phyloP scores from a whole-genome alignment of 64 coral and sea anemone species.

The Actinia tenebrosa region DNA sequence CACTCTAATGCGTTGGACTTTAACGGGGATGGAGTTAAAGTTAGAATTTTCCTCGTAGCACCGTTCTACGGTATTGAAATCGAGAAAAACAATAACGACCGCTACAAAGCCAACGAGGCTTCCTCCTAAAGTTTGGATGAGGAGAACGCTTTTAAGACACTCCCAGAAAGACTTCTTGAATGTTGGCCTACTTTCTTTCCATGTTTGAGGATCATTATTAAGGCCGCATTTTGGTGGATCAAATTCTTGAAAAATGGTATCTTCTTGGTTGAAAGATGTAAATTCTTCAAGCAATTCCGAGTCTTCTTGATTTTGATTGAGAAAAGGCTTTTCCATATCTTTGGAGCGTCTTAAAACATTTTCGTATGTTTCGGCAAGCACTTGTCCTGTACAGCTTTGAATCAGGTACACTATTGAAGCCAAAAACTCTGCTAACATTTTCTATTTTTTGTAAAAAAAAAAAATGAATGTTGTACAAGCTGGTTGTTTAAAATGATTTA shows the following conservation, averaged over 20 bases:
- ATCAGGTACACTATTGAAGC: too few species aligned
- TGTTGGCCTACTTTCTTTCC: neutral
- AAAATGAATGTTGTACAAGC: too few species aligned
- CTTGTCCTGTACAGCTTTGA: too few species aligned
- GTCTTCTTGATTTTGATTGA: neutral
- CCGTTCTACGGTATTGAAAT: conserved; percentile 60
- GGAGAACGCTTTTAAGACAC: conserved; percentile 5
- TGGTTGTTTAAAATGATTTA: too few species aligned
- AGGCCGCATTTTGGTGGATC: conserved; percentile 9
- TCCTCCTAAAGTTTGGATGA: conserved; percentile 33
- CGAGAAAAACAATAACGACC: conserved; percentile 39
- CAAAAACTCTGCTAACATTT: too few species aligned
- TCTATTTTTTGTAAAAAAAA: too few species aligned
- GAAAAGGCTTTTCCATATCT: neutral
- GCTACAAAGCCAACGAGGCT: conserved; percentile 25
- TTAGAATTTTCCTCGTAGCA: conserved; percentile 43
- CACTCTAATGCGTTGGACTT: conserved; percentile 44
- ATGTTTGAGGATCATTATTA: neutral
- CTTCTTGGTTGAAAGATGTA: conserved; percentile 35
- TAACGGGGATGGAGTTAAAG: conserved; percentile 42
- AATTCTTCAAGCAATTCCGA: conserved; percentile 34
- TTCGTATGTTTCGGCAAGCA: too few species aligned
- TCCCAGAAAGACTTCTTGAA: conserved; percentile 9
- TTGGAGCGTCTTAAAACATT: too few species aligned
- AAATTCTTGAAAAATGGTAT: conserved; percentile 68